Percentiles rank a stretch among this genome's conserved stretches.
These are phyloP conservation scores for Dermochelys coriacea DNA, from an alignment of 2,797 vertebrate species.

Conservation along the genomic window DNA sequence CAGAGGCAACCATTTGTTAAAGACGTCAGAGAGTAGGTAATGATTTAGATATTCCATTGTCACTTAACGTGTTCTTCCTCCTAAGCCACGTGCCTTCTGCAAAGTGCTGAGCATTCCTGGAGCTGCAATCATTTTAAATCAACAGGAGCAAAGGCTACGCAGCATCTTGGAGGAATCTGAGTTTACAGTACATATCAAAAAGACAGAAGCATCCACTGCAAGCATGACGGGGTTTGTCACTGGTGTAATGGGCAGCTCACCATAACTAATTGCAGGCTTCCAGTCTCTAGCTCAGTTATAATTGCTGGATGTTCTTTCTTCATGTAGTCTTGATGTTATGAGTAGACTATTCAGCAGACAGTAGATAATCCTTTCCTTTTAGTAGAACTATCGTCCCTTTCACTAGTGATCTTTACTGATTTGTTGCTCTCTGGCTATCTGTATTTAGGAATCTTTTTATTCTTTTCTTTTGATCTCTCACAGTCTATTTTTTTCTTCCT, in stretches of 20 bases:
- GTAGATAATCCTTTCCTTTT: background rate
- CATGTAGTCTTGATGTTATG: too few relatives aligned
- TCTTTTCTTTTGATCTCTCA: background rate
- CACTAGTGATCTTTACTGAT: background rate
- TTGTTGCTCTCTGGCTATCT: accelerated
- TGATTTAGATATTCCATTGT: background rate
- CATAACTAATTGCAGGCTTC: background rate
- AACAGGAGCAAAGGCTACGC: background rate
- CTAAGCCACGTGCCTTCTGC: background rate
- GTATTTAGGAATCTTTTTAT: background rate
- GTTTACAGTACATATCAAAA: background rate
- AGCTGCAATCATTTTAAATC: background rate
- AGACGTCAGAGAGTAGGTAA: background rate
- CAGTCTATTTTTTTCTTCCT: background rate
- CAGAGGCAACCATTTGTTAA: background rate
- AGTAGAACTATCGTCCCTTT: background rate
- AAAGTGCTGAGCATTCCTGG: background rate
- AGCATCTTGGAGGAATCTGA: background rate
- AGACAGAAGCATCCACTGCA: background rate
- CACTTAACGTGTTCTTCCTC: background rate
- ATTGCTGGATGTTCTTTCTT: background rate
- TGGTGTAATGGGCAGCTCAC: background rate
- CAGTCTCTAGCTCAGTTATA: background rate
- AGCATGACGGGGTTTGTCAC: background rate
- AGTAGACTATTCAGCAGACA: background rate